Evolutionary conservation across 2,797 vertebrate genomes (phyloP), one percentile per base, ranked within the genome.

Genomic region (Fringilla coelebs): DNA sequence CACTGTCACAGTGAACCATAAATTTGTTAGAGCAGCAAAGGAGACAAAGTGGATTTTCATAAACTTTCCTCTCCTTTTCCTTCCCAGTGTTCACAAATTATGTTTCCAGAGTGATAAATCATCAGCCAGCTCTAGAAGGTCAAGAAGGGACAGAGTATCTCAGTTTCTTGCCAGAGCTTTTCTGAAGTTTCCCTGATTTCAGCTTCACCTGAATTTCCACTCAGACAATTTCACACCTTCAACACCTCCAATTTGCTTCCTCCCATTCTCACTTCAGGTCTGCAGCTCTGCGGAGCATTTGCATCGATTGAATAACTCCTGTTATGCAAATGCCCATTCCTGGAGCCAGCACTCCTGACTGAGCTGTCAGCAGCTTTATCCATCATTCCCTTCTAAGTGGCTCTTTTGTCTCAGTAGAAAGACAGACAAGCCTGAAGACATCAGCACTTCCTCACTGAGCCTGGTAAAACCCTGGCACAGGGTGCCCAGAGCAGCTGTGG

Each of bases 1-100:
- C 20, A 6, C 17, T 52, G 6, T 12, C 15, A 38, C 17, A 34
- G 36, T 12, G 55, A 82, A 31, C 48, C 1, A 0, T 3, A 34
- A 7, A 5, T 54, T 54, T 51, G 17, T 26, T 15, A 54, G 28
- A 85, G 57, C 1, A 70, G 36, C 13, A 16, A 71, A 49, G 31
- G 45, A 66, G 60, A 78, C 26, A 85, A 54, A 54, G 60, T 13
- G 18, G 48, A 66, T 85, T 87, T 91, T 57, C 32, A 43, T n/a
- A 65, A 67, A 2, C 19, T 67, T 15, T 26, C 21, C 43, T 22
- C 22, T 28, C 1, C 46, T 43, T 61, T 40, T 8, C 4, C 17
- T 49, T 29, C 3, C 4, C 43, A 48, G 10, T 2, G 2, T n/a
- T 92, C 62, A 75, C 46, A 51, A 67, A 40, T 34, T 16, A 21